Evolutionary conservation across 2,888 invertebrate species (phyloP).

Genomic region (Drosophila ezoana): DNA sequence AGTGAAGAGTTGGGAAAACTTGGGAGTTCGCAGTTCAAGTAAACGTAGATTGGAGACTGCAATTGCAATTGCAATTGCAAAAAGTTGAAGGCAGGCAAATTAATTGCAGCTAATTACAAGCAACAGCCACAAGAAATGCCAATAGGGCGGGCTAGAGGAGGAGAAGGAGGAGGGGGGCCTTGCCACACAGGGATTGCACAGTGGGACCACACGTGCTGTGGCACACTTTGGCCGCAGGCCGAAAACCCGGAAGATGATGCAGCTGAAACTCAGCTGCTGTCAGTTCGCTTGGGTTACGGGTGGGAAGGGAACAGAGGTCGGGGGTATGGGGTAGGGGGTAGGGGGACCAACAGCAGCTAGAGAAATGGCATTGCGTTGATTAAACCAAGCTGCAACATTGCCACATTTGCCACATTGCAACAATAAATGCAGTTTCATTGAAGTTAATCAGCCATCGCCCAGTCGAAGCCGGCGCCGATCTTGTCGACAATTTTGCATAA

Average conservation of each 20-base stretch:
- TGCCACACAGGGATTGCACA: conserved; percentile 22
- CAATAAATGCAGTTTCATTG: conserved; percentile 79
- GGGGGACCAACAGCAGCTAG: conserved; percentile 10
- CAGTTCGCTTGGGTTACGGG: neutral
- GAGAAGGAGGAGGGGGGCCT: accelerated
- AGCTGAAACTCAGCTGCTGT: conserved; percentile 38
- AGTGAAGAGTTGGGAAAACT: neutral
- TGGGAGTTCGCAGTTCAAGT: conserved; percentile 31
- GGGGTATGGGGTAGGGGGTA: neutral
- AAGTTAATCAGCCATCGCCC: conserved; percentile 70
- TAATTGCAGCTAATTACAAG: conserved; percentile 73
- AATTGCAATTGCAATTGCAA: conserved; percentile 5
- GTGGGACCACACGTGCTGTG: conserved; percentile 56
- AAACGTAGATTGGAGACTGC: conserved; percentile 22
- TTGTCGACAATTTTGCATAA: conserved; percentile 57
- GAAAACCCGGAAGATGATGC: conserved; percentile 69
- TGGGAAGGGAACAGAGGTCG: neutral
- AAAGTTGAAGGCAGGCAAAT: conserved; percentile 62
- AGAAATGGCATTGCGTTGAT: conserved; percentile 66
- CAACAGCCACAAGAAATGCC: conserved; percentile 25
- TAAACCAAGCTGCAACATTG: conserved; percentile 64
- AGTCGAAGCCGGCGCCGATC: conserved; percentile 55
- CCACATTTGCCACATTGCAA: conserved; percentile 45
- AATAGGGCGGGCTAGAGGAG: neutral
- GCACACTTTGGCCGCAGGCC: conserved; percentile 20